Percentiles rank a stretch among this genome's conserved stretches.
These are phyloP conservation scores for Gallinago solitaria DNA, from an alignment of 2,797 vertebrate species.

Conservation along the genomic window DNA sequence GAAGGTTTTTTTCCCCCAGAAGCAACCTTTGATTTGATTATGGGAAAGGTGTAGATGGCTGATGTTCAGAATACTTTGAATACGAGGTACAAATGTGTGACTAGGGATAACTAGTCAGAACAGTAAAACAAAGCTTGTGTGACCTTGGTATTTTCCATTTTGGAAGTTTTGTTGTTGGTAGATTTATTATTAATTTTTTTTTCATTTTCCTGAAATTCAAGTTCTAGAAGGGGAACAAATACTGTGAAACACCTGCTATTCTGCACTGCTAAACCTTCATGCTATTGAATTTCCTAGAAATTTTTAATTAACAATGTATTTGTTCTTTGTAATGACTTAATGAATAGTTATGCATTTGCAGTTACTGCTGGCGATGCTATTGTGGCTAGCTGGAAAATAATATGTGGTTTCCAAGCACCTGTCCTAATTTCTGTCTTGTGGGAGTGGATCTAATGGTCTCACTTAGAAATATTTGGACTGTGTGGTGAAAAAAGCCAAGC, in stretches of 20 bases:
- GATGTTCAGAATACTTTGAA: background rate
- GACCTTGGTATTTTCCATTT: background rate
- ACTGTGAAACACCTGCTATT: background rate
- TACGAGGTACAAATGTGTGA: background rate
- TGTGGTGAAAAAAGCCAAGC: background rate
- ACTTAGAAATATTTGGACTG: constrained; percentile 35
- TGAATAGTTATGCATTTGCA: background rate
- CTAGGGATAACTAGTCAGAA: background rate
- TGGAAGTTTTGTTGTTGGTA: background rate
- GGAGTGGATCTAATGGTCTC: constrained; percentile 1
- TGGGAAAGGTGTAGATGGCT: background rate
- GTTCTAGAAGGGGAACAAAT: background rate
- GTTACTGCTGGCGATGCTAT: background rate
- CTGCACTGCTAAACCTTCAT: background rate
- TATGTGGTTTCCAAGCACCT: background rate
- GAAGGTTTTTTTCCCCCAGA: background rate
- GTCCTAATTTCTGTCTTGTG: background rate
- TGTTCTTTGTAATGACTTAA: background rate
- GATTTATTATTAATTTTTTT: background rate
- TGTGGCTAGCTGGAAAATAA: background rate
- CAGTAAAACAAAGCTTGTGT: background rate
- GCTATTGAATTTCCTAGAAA: background rate
- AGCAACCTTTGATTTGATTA: background rate
- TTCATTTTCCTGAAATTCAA: background rate
- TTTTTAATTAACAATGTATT: background rate